A percentile compares a stretch with the other conserved stretches of the same genome.
Evolutionary conservation across 2,797 vertebrate genomes (phyloP).

Genomic region (Acanthiza pusilla): DNA sequence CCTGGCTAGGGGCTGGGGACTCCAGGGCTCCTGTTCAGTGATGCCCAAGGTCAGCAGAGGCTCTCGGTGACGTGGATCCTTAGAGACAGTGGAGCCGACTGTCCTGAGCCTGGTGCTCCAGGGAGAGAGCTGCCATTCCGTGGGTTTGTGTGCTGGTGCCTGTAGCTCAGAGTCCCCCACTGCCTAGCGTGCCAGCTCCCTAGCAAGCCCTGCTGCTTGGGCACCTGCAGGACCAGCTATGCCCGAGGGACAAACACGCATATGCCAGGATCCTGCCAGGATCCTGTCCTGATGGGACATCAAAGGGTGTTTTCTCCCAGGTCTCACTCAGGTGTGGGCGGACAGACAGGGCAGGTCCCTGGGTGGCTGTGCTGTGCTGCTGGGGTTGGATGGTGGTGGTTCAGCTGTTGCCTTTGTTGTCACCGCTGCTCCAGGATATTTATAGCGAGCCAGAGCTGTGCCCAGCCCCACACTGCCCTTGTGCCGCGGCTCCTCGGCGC

Average conservation of each 20-base stretch:
- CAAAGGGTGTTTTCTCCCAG: rapidly evolving
- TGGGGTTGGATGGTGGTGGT: rapidly evolving
- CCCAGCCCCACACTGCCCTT: not conserved
- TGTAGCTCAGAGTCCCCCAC: rapidly evolving
- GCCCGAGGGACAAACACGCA: rapidly evolving
- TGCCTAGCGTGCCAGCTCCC: rapidly evolving
- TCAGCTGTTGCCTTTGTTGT: not conserved
- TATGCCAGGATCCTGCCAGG: not conserved
- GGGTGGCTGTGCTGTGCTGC: not conserved
- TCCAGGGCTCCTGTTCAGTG: rapidly evolving
- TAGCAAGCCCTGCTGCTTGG: rapidly evolving
- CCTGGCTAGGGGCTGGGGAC: not conserved
- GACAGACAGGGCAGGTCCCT: not conserved
- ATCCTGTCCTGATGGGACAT: not conserved
- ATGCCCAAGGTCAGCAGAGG: rapidly evolving
- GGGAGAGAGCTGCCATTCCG: not conserved
- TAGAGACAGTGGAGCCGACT: not conserved
- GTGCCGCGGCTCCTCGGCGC: not conserved
- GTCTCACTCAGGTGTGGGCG: rapidly evolving
- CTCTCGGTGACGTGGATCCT: rapidly evolving
- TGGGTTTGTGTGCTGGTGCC: not conserved
- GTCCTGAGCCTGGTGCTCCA: not conserved
- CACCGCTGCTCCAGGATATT: not conserved
- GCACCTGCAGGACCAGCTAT: not conserved
- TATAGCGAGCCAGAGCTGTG: not conserved